A percentile compares a stretch with the other conserved stretches of the same genome.
These are phyloP conservation scores for Crotalus viridis DNA, from an alignment of 2,113 vertebrate genomes.

Conservation along the genomic window DNA sequence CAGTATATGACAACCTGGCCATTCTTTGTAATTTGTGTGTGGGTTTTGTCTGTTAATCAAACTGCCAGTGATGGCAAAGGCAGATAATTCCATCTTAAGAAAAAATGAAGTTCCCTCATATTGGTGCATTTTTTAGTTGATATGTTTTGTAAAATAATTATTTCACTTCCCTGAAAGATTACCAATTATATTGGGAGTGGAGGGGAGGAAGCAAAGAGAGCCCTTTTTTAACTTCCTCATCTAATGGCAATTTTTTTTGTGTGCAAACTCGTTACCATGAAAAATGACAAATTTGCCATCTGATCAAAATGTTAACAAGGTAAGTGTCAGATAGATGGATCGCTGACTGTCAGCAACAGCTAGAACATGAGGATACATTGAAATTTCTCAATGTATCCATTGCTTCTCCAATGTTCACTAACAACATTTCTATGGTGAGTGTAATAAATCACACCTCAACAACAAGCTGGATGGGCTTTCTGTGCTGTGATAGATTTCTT, in stretches of 20 bases:
- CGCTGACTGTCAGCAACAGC: constrained; percentile 80
- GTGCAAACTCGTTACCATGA: constrained; percentile 80
- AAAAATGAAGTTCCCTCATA: constrained; percentile 67
- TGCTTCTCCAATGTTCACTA: constrained; percentile 81
- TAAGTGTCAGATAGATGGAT: constrained; percentile 91
- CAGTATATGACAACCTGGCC: constrained; percentile 41
- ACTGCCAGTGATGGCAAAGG: constrained; percentile 58
- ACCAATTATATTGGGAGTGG: constrained; percentile 63
- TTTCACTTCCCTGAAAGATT: constrained; percentile 72
- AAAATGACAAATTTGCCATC: constrained; percentile 87
- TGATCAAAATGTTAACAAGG: constrained; percentile 94
- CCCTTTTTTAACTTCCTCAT: constrained; percentile 47
- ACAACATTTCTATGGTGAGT: constrained; percentile 79
- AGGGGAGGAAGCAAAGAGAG: constrained; percentile 40
- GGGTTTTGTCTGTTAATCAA: constrained; percentile 67
- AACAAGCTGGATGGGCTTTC: constrained; percentile 75
- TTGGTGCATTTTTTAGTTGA: constrained; percentile 60
- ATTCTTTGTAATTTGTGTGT: constrained; percentile 51
- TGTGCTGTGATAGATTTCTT: constrained; percentile 76
- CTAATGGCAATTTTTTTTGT: constrained; percentile 77
- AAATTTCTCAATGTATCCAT: constrained; percentile 87
- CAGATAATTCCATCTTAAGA: constrained; percentile 63
- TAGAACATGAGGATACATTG: constrained; percentile 88
- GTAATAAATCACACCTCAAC: constrained; percentile 86
- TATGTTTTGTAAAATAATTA: constrained; percentile 73